Conservation (phyloP, 2,113 vertebrate species). For the Pseudolaguvia tuberculata region DNA sequence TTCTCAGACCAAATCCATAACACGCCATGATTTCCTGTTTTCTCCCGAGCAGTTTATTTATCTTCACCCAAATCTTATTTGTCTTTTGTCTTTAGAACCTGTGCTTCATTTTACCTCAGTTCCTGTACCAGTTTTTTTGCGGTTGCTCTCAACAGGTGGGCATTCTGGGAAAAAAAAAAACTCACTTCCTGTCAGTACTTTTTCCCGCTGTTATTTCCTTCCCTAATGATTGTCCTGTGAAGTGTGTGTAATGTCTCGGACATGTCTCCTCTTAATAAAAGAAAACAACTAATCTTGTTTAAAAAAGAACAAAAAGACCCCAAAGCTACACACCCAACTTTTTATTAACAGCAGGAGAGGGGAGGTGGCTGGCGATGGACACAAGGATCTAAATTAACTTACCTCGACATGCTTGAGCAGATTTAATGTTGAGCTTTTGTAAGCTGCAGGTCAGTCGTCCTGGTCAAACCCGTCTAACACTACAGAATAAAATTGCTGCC, state of each 20-base stretch:
- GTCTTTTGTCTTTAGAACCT: conserved; percentile 78
- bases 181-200: conserved; percentile 28
- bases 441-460: no score
- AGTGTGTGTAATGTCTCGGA: not conserved
- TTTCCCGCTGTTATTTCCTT: conserved; percentile 42
- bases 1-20: conserved; percentile 51
- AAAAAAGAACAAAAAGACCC: no score
- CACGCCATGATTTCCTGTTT: not conserved
- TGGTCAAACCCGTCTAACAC: no score
- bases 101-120: conserved; percentile 98
- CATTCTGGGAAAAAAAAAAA: conserved; percentile 34
- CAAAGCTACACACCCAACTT: no score
- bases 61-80: not conserved
- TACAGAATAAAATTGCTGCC: no score
- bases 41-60: not conserved
- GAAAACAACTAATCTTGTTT: no score
- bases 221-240: conserved; percentile 50
- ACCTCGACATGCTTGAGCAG: no score
- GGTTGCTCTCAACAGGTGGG: conserved; percentile 97
- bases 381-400: no score
- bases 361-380: no score
- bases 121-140: conserved; percentile 99
- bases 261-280: no score
- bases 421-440: no score
- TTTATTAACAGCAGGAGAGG: no score